Base-by-base conservation (phyloP, 1,140 invertebrate genomes). In the Portunus trituberculatus region DNA sequence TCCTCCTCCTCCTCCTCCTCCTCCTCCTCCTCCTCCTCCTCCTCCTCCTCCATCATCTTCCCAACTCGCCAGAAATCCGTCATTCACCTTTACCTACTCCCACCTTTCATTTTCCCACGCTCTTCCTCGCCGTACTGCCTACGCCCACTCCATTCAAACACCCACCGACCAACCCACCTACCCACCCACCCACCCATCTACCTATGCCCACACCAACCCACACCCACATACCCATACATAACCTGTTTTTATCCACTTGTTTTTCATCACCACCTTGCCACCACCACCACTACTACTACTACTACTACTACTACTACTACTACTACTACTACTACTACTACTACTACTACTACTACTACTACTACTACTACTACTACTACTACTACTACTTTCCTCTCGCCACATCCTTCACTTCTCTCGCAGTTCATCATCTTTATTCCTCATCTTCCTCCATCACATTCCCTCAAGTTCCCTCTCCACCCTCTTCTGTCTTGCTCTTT, bases 361-460 rank as follows among this genome's bases (percentile, higher is more conserved):
- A 76, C 67, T 76, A 76, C 67, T 76, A 76, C 67, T 76, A 76
- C 67, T 76, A 76, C 67, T n/a, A 76, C 67, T 76, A 76, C 67
- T 76, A 76, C 67, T n/a, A 76, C 20, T 20, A 59, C 52, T 59
- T 0, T 59, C 52, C 52, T 10, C 52, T 59, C 52, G 12, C n/a
- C n/a, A 20, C 12, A 12, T 59, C 52, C 20, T 16, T 59, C 12
- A 16, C 20, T 10, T 59, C 52, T 20, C 20, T 59, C 8, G 12
- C 52, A 59, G 3, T 59, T 20, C 52, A 20, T 59, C 52, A 59
- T 59, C 52, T 59, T 20, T 20, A 59, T 76, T n/a, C n/a, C n/a
- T 76, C 67, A 76, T n/a, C 25, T 7, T 76, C 67, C 67, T 76
- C 67, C 4, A n/a, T 76, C 67, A n/a, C 20, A 25, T 76, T 76